Conservation (phyloP, 53 echinoderm and acorn worm species). For the Stichopus horrens region DNA sequence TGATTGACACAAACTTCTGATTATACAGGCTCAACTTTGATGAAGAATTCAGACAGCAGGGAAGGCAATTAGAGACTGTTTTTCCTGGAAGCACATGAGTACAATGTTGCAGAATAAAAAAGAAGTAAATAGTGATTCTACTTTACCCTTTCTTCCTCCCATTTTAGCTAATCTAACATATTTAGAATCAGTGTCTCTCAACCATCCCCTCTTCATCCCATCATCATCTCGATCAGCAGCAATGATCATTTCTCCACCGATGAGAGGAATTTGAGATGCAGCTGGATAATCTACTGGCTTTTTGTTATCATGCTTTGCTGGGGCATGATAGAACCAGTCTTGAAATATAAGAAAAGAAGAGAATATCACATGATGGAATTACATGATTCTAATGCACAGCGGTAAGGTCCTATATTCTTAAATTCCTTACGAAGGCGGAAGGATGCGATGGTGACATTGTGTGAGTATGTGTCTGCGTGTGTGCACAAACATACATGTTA, state of each 20-base stretch:
- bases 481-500: background rate
- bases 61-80: no score
- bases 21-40: no score
- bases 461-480: background rate
- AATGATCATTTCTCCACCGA: conserved; percentile 57
- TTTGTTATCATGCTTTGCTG: conserved; percentile 58
- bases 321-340: conserved; percentile 99
- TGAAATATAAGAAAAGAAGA: background rate
- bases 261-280: conserved; percentile 89
- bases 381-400: background rate
- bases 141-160: conserved; percentile 87
- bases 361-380: background rate
- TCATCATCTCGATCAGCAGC: conserved; percentile 62
- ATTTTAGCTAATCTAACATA: conserved; percentile 85
- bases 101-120: no score
- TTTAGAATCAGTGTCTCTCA: conserved; percentile 85
- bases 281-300: conserved; percentile 83
- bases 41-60: no score
- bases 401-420: background rate
- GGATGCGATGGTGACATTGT: background rate
- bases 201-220: conserved; percentile 88
- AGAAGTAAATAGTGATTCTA: background rate
- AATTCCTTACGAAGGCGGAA: background rate
- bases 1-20: no score
- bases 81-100: no score